phyloP scores from a whole-genome alignment of 2,113 vertebrate species.

The Alexandromys fortis region DNA sequence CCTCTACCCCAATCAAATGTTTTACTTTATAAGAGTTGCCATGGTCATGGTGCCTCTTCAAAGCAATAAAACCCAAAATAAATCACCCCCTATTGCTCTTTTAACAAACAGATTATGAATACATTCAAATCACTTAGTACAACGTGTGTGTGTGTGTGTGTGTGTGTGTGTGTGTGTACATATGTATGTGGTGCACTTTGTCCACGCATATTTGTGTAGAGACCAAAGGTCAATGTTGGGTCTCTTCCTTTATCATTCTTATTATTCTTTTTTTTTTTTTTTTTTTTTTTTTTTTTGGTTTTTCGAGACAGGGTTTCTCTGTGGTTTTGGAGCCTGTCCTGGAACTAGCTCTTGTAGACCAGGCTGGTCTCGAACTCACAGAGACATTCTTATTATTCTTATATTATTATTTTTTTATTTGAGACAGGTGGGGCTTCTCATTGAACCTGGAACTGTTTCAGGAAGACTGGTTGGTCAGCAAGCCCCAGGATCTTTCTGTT shows the following conservation, averaged over 20 bases:
- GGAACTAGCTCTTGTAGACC: too few relatives aligned
- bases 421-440: not conserved
- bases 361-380: too few relatives aligned
- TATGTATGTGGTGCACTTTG: not conserved
- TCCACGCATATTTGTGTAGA: not conserved
- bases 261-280: too few relatives aligned
- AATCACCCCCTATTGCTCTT: not conserved
- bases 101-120: not conserved
- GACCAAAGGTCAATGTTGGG: not conserved
- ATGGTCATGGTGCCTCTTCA: too few relatives aligned
- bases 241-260: not conserved
- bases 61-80: too few relatives aligned
- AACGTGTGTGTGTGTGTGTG: slow-evolving; percentile 89
- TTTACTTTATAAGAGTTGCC: too few relatives aligned
- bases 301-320: too few relatives aligned
- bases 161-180: not conserved
- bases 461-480: not conserved
- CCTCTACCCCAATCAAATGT: too few relatives aligned
- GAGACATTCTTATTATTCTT: not conserved
- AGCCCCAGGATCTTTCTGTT: not conserved
- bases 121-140: not conserved
- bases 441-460: not conserved
- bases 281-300: too few relatives aligned
- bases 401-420: not conserved
- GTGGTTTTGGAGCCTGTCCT: too few relatives aligned